These are phyloP conservation scores for Myiopsitta monachus DNA, from an alignment of 2,113 vertebrate species.

Conservation along the genomic window DNA sequence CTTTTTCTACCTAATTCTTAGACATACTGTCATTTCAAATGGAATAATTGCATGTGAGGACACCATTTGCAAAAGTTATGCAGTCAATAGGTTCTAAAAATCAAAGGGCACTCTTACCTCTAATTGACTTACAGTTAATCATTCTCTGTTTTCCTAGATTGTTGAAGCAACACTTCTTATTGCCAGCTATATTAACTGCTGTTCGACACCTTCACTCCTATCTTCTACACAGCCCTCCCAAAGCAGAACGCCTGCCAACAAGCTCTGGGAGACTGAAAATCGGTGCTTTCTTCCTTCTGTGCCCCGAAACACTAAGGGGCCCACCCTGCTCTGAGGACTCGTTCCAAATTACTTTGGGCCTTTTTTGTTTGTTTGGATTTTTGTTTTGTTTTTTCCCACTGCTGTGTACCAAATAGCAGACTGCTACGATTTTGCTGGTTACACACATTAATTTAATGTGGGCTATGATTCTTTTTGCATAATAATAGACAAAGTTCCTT, in stretches of 20 bases:
- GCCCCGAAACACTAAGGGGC: constrained; percentile 83
- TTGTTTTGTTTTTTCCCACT: not conserved
- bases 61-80: not conserved
- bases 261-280: constrained; percentile 79
- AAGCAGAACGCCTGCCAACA: constrained; percentile 51
- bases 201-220: constrained; percentile 57
- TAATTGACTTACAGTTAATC: not conserved
- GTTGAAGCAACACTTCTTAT: constrained; percentile 88
- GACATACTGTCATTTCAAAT: not conserved
- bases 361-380: not conserved
- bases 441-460: not conserved
- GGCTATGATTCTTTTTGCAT: not conserved
- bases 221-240: constrained; percentile 47
- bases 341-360: not conserved
- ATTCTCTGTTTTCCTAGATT: constrained; percentile 75
- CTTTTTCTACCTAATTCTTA: not conserved
- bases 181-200: constrained; percentile 88
- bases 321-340: constrained; percentile 81
- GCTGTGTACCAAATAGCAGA: not conserved
- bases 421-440: not conserved
- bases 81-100: not conserved
- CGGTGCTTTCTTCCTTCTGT: constrained; percentile 77
- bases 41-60: not conserved
- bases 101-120: constrained; percentile 33
- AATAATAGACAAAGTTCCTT: not conserved